phyloP scores from a whole-genome alignment of 2,797 vertebrate species.

The Hippocampus kuda region DNA sequence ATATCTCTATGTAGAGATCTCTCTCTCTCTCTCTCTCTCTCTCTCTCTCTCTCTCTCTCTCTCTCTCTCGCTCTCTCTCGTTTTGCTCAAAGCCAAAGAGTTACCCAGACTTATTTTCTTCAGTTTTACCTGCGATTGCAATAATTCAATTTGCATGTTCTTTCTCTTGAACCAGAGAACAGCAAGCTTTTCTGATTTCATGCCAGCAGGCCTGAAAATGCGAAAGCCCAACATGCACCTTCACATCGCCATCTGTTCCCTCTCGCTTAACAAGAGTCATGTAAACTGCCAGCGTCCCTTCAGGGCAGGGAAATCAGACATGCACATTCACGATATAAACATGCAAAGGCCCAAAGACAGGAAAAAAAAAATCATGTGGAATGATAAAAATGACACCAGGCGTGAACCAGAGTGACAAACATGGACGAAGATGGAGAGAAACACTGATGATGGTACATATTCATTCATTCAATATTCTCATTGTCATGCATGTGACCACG shows the following conservation, averaged over 20 bases:
- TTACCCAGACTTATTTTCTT: neutral
- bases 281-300: constrained; percentile 17
- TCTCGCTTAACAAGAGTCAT: constrained; percentile 32
- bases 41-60: too few species aligned
- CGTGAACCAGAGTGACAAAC: neutral
- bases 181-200: neutral
- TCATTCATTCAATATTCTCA: neutral
- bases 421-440: neutral
- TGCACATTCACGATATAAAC: neutral
- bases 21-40: too few species aligned
- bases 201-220: constrained; percentile 1
- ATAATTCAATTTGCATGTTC: neutral
- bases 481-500: neutral
- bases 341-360: neutral
- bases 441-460: neutral
- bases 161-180: constrained; percentile 2
- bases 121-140: neutral
- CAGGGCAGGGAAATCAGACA: neutral
- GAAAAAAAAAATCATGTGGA: neutral
- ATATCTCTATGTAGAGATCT: too few species aligned
- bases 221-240: constrained; percentile 41
- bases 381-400: neutral
- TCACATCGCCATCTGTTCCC: constrained; percentile 53
- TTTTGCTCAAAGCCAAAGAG: neutral
- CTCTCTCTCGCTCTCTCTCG: too few species aligned